Evolutionary conservation across 35 echinoderm and acorn worm species (phyloP), one percentile per base, ranked within the genome.

Genomic region (Ophiothrix spiculata): DNA sequence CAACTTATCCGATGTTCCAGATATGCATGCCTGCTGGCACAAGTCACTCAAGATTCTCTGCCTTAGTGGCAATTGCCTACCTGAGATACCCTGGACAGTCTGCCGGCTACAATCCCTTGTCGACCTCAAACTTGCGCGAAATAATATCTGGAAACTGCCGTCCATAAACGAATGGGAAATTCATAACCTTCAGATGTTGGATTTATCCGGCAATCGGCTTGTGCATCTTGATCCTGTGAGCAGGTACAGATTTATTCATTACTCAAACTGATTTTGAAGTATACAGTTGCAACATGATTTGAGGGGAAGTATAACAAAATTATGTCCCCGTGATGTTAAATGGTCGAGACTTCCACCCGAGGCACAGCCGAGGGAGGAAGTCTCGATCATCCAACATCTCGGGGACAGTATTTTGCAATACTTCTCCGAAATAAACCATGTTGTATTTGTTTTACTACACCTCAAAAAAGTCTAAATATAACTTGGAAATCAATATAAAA

Each of bases 1-100:
- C 46, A 56, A 31, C 54, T 80, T 92, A 39, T 63, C 1, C 10
- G 60, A 75, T 35, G 84, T 86, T 23, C 79, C 90, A n/a, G 90
- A 92, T 74, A 75, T 92, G 36, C 84, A 86, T 35, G 82, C 73
- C 29, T 83, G 64, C 40, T 92, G 90, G 90, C 64, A 82, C 25
- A 78, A 85, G 8, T 76, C 90, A 10, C 46, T 92, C 17, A 29
- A 74, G 28, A 39, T 49, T 46, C 49, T 92, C 32, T 77, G 83
- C 64, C 73, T 92, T 13, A 83, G 84, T 54, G 23, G 56, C 74
- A 92, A 92, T 46, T 38, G 60, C 10, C 35, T 92, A 64, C 40
- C 85, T 29, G 84, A 82, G 40, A 87, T 92, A 31, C 90, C 90
- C 14, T 21, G 38, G 39, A 63, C 84, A 16, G 45, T 92, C 39